Evolutionary conservation across 1,140 invertebrate species (phyloP), one percentile per base, ranked within the genome.

Genomic region (Drosophila sucinea): DNA sequence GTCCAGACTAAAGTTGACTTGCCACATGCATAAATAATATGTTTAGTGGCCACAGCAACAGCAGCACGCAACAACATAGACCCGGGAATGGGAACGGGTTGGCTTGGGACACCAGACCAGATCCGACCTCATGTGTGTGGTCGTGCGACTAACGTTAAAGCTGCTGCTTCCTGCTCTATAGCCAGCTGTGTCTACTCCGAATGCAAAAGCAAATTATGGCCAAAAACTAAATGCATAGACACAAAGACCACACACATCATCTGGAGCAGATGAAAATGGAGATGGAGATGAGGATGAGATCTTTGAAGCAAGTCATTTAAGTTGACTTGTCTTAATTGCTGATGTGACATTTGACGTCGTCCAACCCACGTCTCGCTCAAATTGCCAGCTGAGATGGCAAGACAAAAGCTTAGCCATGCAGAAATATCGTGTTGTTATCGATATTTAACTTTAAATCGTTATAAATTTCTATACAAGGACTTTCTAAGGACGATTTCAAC

Each of bases 1-100:
- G 44, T 7, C 44, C 44, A 51, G 25, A 35, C 51, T 23, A 27
- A n/a, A 57, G 30, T 60, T 60, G n/a, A 51, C 44, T 25, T 66
- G 82, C 62, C 55, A 30, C 57, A 70, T 81, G 75, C 82, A 85
- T 86, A 86, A 86, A 86, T 86, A 84, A 73, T 71, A 75, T 60
- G 40, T 75, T 67, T 65, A 69, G 47, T 65, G 61, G 60, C 35
- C 62, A 54, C 11, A 30, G 30, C 29, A 65, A 54, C 11, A 30
- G 30, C 29, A 65, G 11, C 38, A 69, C 11, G 35, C 47, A 61
- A 51, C 60, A 10, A 35, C 56, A 7, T 4, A 25, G 41, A 8
- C 32, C 40, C 1, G 11, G 11, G 6, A 44, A 41, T 8, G 30
- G 40, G 33, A 66, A 67, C 38, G 17, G 41, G n/a, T 35, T 25